Evolutionary conservation across 2,888 invertebrate species (phyloP), one percentile per base, ranked within the genome.

Genomic region (Plutella xylostella): DNA sequence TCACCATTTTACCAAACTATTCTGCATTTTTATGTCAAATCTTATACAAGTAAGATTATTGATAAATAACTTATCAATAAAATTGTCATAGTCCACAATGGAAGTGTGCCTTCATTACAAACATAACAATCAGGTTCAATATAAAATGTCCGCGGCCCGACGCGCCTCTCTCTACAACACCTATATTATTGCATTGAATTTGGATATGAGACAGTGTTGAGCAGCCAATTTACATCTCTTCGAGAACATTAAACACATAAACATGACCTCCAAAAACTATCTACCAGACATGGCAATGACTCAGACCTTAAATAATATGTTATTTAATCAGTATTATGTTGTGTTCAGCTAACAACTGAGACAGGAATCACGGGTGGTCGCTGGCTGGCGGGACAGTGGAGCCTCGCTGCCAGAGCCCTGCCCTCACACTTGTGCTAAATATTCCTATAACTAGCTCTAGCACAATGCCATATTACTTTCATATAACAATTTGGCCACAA

Each of bases 1-100:
- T 45, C 31, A 35, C 28, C 34, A 22, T 50, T 57, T 49, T 52
- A 57, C 61, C 67, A 70, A 66, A 65, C 66, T 65, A 74, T 75
- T 77, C 74, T 80, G 75, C 78, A 76, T 70, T 72, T 71, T 65
- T 72, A 72, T 65, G 65, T 65, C 65, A 68, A 65, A 61, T 66
- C 67, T 69, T 65, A 68, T 51, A 63, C 54, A 69, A 66, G 62
- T 39, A 25, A 37, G 63, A 56, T 64, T 62, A 71, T 63, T 65
- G 67, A 72, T 68, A 69, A 61, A 57, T 49, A 49, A 54, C 51
- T 56, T 59, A 67, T 59, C 60, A 65, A 66, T 56, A 58, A 59
- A 57, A 58, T 62, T 61, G 65, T 71, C 63, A 63, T 59, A 62
- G 51, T 61, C 56, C 53, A 54, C 55, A 61, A 55, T 59, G 50